These are phyloP conservation scores for Psococerastis gibbosa DNA, from an alignment of 2,888 invertebrate species.

Conservation along the genomic window DNA sequence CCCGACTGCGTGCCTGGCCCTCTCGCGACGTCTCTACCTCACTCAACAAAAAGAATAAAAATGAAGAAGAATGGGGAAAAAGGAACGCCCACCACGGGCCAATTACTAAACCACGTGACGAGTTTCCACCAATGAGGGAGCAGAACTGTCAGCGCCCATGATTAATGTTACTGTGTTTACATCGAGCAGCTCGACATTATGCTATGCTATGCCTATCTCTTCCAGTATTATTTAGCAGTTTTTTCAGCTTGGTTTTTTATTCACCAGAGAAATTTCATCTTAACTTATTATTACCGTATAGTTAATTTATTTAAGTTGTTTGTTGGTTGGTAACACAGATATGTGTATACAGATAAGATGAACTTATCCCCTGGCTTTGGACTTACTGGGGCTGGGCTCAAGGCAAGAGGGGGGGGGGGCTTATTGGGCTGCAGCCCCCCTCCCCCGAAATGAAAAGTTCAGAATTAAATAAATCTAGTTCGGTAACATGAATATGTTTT, in stretches of 20 bases:
- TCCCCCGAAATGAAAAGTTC: too few species aligned
- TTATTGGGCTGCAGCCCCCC: too few species aligned
- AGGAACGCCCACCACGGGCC: slow-evolving; percentile 33
- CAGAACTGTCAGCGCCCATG: slow-evolving; percentile 35
- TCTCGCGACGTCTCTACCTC: slow-evolving; percentile 11
- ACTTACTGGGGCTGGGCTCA: too few species aligned
- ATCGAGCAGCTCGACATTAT: background rate
- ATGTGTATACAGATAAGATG: too few species aligned
- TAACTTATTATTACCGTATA: background rate
- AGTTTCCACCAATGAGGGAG: slow-evolving; percentile 29
- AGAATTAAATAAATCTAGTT: too few species aligned
- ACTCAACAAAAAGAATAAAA: slow-evolving; percentile 5
- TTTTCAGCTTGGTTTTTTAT: background rate
- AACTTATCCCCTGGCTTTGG: too few species aligned
- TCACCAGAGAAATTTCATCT: background rate
- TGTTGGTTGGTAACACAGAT: too few species aligned
- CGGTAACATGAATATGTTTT: too few species aligned
- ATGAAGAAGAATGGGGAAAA: slow-evolving; percentile 3
- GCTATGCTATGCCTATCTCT: background rate
- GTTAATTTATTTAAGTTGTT: background rate
- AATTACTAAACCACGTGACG: slow-evolving; percentile 46
- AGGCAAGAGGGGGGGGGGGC: too few species aligned
- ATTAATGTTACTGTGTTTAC: slow-evolving; percentile 30
- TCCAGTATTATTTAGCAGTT: too few species aligned
- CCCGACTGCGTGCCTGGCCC: slow-evolving; percentile 12